Percentiles rank a stretch among this genome's conserved stretches.
These are phyloP conservation scores for Caranx ignobilis DNA, from an alignment of 2,113 vertebrate genomes.

Conservation along the genomic window DNA sequence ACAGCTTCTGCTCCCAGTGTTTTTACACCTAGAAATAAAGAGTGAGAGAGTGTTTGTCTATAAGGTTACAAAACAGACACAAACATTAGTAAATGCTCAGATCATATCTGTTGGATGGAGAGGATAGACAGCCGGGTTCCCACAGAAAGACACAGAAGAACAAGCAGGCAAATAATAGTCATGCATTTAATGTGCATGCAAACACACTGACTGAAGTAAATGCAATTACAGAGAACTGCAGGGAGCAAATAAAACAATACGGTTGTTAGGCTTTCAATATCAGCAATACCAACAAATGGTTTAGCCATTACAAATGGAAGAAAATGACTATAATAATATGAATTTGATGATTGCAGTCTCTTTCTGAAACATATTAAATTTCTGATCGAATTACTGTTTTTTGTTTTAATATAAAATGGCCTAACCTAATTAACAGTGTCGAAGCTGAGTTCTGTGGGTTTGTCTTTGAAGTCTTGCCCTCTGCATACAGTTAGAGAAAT, in stretches of 20 bases:
- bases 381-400: constrained; percentile 60
- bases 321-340: constrained; percentile 36
- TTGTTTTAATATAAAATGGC: constrained; percentile 51
- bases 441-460: constrained; percentile 41
- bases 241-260: constrained; percentile 40
- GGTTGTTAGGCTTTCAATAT: constrained; percentile 51
- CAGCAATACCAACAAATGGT: constrained; percentile 49
- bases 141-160: constrained; percentile 18
- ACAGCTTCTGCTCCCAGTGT: constrained; percentile 18
- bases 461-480: constrained; percentile 69
- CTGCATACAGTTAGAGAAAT: constrained; percentile 61
- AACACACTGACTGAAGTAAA: constrained; percentile 27
- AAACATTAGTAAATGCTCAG: constrained; percentile 13
- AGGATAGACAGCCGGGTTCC: constrained; percentile 5
- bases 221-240: constrained; percentile 60
- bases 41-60: constrained; percentile 20
- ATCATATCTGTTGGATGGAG: constrained; percentile 18
- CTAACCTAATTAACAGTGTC: constrained; percentile 62
- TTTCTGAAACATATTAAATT: constrained; percentile 31
- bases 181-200: constrained; percentile 3
- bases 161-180: constrained; percentile 7
- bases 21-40: constrained; percentile 13
- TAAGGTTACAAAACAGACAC: neutral
- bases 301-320: constrained; percentile 55
- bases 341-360: constrained; percentile 39